Percentiles rank a stretch among this genome's conserved stretches.
These are phyloP conservation scores for Cydia fagiglandana DNA, from an alignment of 1,140 invertebrate species.

Conservation along the genomic window DNA sequence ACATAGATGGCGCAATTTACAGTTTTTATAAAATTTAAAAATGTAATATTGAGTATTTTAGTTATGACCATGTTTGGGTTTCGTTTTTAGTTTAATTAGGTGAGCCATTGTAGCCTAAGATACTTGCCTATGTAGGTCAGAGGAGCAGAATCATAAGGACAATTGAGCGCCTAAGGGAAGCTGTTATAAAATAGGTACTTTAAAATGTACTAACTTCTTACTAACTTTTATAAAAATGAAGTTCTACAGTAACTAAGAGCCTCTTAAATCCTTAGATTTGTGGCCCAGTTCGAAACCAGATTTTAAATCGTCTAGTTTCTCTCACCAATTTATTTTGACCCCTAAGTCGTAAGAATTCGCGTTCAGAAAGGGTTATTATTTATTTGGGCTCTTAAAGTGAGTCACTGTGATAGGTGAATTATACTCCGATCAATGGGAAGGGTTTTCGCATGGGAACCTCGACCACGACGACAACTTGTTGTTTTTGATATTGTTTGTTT, in stretches of 20 bases:
- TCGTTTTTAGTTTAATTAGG: too few species aligned
- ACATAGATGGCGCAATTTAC: conserved; percentile 21
- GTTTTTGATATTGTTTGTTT: too few species aligned
- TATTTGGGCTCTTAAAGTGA: neutral
- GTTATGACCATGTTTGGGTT: too few species aligned
- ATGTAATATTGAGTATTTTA: too few species aligned
- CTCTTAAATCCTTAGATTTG: conserved; percentile 24
- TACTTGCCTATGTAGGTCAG: too few species aligned
- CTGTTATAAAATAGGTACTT: too few species aligned
- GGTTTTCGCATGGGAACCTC: neutral
- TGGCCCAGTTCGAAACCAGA: conserved; percentile 24
- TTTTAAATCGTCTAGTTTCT: neutral
- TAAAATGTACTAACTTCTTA: too few species aligned
- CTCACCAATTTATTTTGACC: neutral
- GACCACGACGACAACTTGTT: too few species aligned
- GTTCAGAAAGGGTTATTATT: neutral
- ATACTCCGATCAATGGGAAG: neutral
- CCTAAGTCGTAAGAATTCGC: neutral
- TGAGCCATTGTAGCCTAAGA: too few species aligned
- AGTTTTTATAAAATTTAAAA: neutral
- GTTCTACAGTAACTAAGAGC: neutral
- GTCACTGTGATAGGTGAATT: conserved; percentile 8
- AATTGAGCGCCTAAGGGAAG: too few species aligned
- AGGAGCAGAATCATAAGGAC: too few species aligned
- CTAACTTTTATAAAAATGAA: too few species aligned